Evolutionary conservation across 2,888 invertebrate genomes (phyloP).

Genomic region (Oscheius onirici): DNA sequence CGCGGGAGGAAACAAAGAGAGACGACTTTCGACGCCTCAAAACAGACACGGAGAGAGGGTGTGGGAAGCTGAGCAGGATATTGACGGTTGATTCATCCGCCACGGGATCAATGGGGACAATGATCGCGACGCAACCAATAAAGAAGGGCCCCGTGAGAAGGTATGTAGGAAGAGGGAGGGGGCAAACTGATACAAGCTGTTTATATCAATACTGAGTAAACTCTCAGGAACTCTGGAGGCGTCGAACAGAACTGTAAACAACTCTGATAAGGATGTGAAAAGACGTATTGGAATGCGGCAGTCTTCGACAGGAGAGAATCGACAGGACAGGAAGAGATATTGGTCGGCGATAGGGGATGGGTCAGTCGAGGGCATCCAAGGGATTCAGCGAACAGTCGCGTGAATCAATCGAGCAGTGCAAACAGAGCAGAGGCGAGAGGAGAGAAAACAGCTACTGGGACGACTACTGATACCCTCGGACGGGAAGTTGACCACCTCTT

Average conservation of each 20-base stretch:
- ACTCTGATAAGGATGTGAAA: no score
- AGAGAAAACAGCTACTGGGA: constrained; percentile 25
- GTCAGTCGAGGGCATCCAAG: constrained; percentile 13
- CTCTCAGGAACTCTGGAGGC: not conserved
- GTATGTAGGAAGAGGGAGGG: not conserved
- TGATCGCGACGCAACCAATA: constrained; percentile 9
- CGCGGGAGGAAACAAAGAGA: not conserved
- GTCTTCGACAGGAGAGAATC: no score
- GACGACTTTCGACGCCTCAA: not conserved
- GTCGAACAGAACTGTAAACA: not conserved
- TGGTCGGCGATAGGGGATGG: constrained; percentile 19
- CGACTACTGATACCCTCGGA: constrained; percentile 28
- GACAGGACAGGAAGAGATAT: not conserved
- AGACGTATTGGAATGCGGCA: no score
- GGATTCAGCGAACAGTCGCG: constrained; percentile 11
- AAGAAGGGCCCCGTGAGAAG: not conserved
- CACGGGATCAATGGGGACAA: constrained; percentile 22
- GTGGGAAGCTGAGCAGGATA: constrained; percentile 6
- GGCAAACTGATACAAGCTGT: not conserved
- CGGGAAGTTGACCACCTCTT: not conserved
- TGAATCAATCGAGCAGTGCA: constrained; percentile 32
- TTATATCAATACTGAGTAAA: not conserved
- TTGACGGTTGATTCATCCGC: constrained; percentile 9
- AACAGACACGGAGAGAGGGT: not conserved
- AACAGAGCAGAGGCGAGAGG: constrained; percentile 30